These are phyloP conservation scores for Lineus longissimus DNA, from an alignment of 1,140 invertebrate species.

Conservation along the genomic window DNA sequence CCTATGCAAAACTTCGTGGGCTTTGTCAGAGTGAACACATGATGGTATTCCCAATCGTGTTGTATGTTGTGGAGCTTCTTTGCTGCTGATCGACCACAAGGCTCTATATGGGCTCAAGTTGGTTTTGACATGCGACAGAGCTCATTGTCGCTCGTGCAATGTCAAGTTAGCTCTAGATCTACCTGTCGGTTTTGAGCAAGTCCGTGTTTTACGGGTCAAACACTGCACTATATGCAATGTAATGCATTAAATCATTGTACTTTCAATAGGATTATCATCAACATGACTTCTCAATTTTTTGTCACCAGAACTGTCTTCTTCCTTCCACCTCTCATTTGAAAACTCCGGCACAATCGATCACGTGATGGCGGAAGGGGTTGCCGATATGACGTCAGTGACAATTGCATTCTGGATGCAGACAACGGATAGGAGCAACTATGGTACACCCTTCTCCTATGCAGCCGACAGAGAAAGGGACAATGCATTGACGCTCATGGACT, in stretches of 20 bases:
- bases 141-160: too few relatives aligned
- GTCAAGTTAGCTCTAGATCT: too few relatives aligned
- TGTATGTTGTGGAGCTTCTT: slow-evolving; percentile 13
- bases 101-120: too few relatives aligned
- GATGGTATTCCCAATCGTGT: slow-evolving; percentile 17
- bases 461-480: slow-evolving; percentile 59
- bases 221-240: too few relatives aligned
- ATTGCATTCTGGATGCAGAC: slow-evolving; percentile 68
- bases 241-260: too few relatives aligned
- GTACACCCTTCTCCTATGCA: slow-evolving; percentile 70
- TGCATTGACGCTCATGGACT: slow-evolving; percentile 67
- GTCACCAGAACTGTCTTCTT: not conserved
- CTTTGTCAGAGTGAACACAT: slow-evolving; percentile 12
- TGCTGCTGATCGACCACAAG: too few relatives aligned
- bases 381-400: slow-evolving; percentile 55
- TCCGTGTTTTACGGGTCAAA: too few relatives aligned
- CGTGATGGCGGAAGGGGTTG: slow-evolving; percentile 24
- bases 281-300: not conserved
- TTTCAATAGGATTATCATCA: too few relatives aligned
- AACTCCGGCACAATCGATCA: slow-evolving; percentile 31
- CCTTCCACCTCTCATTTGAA: slow-evolving; percentile 27
- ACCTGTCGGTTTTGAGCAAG: too few relatives aligned
- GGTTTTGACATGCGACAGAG: too few relatives aligned
- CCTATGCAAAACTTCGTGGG: slow-evolving; percentile 17
- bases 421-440: slow-evolving; percentile 64